Base-by-base conservation (phyloP, 1,140 invertebrate genomes). In the Diprion similis region DNA sequence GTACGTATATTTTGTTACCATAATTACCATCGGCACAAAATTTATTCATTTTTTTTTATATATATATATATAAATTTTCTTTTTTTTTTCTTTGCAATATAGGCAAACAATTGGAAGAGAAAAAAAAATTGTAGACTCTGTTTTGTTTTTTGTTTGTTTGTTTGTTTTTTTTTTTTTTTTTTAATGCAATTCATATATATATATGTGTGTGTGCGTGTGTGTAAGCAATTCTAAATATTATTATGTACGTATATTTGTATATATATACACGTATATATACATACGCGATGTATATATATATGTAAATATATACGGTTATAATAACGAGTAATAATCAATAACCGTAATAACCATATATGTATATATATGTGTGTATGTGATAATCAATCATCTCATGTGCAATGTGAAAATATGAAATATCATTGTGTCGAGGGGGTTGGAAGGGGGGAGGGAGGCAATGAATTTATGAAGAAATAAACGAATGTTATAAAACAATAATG, bases 21-120 rank as follows among this genome's bases (percentile, higher is more conserved):
- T 84, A 85, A 86, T 88, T 86, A 85, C 84, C 84, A 85, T 84
- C 79, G 84, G 82, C 81, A 85, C 84, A 84, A 85, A 83, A 79
- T 78, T 78, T 79, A 77, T 78, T 82, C 83, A 77, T 81, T 77
- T 80, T 77, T 81, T 77, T 79, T 75, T 79, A 65, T 77, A 70
- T 78, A 66, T 75, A 77, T 77, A 67, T 78, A 74, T 78, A 76
- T 66, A n/a, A 74, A 72, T 73, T 48, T 73, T 70, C 70, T 75
- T 77, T 46, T 37, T 37, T 37, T 78, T 48, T 73, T 72, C 73
- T 80, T 79, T 73, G 73, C 74, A 71, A 73, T 78, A 73, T 78
- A 37, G 24, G 24, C 24, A 37, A 37, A 37, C 24, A 37, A 37
- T 37, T 37, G 24, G 24, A 37, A 37, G 24, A 37, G 69, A 51